Percentiles rank a stretch among this genome's conserved stretches.
phyloP scores from a whole-genome alignment of 2,797 vertebrate genomes.

The Macrochelys suwanniensis region DNA sequence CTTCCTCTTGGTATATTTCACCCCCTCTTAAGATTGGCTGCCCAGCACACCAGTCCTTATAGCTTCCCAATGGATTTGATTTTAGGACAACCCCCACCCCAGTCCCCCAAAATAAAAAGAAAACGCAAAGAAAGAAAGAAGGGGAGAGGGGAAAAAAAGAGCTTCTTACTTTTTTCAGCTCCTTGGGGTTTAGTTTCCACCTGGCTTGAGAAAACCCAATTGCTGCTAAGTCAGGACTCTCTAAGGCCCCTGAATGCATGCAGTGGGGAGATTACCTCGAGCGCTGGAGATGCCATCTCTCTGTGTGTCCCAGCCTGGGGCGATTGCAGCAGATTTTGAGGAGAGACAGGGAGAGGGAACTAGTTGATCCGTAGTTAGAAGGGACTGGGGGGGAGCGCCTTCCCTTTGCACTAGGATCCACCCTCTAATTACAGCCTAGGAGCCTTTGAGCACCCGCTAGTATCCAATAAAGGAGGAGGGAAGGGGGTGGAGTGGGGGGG shows the following conservation, averaged over 20 bases:
- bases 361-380: slow-evolving; percentile 76
- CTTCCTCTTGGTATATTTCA: not conserved
- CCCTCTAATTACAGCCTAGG: slow-evolving; percentile 90
- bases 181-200: not conserved
- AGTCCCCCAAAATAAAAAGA: not conserved
- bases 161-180: slow-evolving; percentile 1
- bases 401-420: slow-evolving; percentile 84
- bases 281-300: slow-evolving; percentile 93
- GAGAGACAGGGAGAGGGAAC: slow-evolving; percentile 67
- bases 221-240: not conserved
- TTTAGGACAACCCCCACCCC: not conserved
- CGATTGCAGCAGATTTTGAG: slow-evolving; percentile 67
- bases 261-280: slow-evolving; percentile 85
- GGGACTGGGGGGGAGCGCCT: slow-evolving; percentile 71
- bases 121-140: too few species aligned
- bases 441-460: slow-evolving; percentile 87
- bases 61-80: not conserved
- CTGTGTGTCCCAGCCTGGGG: slow-evolving; percentile 85
- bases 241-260: not conserved
- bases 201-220: slow-evolving; percentile 1
- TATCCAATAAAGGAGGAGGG: slow-evolving; percentile 84
- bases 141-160: not conserved
- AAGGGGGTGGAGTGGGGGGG: not conserved
- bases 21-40: not conserved
- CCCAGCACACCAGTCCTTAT: not conserved